Conservation (phyloP, 2,113 vertebrate genomes). For the Grantiella picta region DNA sequence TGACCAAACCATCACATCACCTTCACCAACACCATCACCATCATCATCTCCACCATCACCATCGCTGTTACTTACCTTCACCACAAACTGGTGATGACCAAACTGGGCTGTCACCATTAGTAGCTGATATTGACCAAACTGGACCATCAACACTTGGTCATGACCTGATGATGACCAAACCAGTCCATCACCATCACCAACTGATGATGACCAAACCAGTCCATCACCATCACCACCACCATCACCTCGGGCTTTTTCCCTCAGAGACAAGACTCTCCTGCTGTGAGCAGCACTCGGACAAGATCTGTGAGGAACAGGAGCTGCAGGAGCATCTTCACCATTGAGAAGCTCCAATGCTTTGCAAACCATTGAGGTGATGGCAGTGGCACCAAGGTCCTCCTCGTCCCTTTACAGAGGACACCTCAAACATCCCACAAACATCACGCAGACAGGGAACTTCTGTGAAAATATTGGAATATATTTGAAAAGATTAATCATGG, state of each 20-base stretch:
- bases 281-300: accelerated
- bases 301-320: not conserved
- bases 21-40: too few species aligned
- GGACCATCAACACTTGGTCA: not conserved
- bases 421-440: not conserved
- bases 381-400: not conserved
- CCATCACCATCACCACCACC: not conserved
- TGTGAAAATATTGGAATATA: slow-evolving; percentile 75
- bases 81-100: not conserved
- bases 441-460: slow-evolving; percentile 1
- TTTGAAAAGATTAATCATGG: slow-evolving; percentile 60
- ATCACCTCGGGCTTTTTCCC: not conserved
- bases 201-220: accelerated
- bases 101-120: not conserved
- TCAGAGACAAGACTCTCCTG: not conserved
- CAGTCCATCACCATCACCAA: not conserved
- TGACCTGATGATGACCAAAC: not conserved
- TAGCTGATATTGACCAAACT: not conserved
- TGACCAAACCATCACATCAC: too few species aligned
- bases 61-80: not conserved
- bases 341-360: not conserved
- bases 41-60: too few species aligned
- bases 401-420: not conserved
- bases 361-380: not conserved
- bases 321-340: not conserved